These are phyloP conservation scores for Glaucopsyche alexis DNA, from an alignment of 2,888 invertebrate species.

Conservation along the genomic window DNA sequence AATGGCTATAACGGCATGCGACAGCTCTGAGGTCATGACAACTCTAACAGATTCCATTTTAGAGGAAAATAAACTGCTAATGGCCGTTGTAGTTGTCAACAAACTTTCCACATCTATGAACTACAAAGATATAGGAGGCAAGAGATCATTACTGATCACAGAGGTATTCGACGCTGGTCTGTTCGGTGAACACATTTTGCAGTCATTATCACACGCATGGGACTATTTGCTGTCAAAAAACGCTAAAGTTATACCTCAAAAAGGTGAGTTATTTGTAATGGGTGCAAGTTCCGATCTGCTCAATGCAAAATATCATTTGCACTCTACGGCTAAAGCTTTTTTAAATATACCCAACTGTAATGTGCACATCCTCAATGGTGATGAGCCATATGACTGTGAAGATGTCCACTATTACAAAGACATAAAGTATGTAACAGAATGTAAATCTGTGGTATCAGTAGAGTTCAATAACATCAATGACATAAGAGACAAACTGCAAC, in stretches of 20 bases:
- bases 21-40: conserved; percentile 82
- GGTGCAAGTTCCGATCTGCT: conserved; percentile 80
- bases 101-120: conserved; percentile 78
- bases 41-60: conserved; percentile 74
- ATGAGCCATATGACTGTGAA: conserved; percentile 85
- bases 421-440: conserved; percentile 80
- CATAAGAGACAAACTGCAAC: conserved; percentile 60
- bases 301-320: conserved; percentile 68
- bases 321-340: conserved; percentile 48
- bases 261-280: conserved; percentile 82
- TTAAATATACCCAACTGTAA: conserved; percentile 52
- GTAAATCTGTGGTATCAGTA: conserved; percentile 76
- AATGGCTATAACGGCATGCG: conserved; percentile 82
- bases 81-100: conserved; percentile 76
- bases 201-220: conserved; percentile 85
- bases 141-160: conserved; percentile 83
- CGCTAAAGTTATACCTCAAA: conserved; percentile 80
- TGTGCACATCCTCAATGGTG: conserved; percentile 51
- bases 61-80: conserved; percentile 55
- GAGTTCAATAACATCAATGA: conserved; percentile 82
- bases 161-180: conserved; percentile 90
- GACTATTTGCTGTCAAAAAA: conserved; percentile 73
- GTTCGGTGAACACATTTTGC: conserved; percentile 87
- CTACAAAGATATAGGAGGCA: conserved; percentile 75
- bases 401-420: conserved; percentile 79